These are phyloP conservation scores for Scomber colias DNA, from an alignment of 2,113 vertebrate genomes.

Conservation along the genomic window DNA sequence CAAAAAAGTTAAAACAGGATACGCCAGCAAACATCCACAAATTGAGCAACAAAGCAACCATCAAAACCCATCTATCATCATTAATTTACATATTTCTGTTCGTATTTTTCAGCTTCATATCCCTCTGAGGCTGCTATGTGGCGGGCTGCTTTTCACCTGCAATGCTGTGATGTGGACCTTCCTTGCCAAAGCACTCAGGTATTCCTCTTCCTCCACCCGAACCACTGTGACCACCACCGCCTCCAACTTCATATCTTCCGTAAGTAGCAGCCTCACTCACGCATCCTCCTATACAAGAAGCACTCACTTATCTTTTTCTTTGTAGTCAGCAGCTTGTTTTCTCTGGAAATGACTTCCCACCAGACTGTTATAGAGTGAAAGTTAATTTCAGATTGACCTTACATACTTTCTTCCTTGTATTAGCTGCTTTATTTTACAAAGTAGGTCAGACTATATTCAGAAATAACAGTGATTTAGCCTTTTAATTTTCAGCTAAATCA, in stretches of 20 bases:
- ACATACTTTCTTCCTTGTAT: neutral
- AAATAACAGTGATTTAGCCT: conserved; percentile 22
- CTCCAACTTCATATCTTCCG: conserved; percentile 94
- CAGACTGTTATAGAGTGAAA: neutral
- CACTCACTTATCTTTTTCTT: neutral
- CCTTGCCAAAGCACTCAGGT: conserved; percentile 92
- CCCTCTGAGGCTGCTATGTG: conserved; percentile 83
- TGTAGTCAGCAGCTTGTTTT: neutral
- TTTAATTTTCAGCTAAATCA: neutral
- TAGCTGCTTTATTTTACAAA: conserved; percentile 52
- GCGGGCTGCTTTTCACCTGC: conserved; percentile 87
- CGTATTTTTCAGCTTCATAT: conserved; percentile 83
- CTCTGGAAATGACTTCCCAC: conserved; percentile 2
- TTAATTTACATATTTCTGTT: neutral
- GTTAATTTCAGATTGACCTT: conserved; percentile 43
- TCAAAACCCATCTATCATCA: neutral
- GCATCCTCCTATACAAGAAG: neutral
- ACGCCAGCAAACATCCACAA: too few species aligned
- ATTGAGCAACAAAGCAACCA: too few species aligned
- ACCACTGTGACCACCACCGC: conserved; percentile 93
- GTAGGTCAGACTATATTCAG: conserved; percentile 46
- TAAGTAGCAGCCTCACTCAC: conserved; percentile 78
- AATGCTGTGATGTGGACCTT: conserved; percentile 95
- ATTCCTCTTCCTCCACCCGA: conserved; percentile 91
- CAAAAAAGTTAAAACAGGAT: too few species aligned